These are phyloP conservation scores for Enteromius paludinosus DNA, from an alignment of 2,797 vertebrate species.

Conservation along the genomic window DNA sequence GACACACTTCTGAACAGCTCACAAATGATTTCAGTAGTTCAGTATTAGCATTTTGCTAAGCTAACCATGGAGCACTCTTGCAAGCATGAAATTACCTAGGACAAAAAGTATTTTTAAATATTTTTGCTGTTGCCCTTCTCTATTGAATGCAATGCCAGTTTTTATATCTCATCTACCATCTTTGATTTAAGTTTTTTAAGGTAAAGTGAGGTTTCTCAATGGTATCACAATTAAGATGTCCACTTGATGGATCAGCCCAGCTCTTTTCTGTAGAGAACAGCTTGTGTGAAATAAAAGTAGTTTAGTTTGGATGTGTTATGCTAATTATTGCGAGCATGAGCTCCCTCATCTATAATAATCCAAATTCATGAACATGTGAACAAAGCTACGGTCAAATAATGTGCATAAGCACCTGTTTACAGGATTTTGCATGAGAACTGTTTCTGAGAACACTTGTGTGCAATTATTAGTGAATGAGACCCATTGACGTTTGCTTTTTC, in stretches of 20 bases:
- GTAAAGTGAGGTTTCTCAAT: neutral
- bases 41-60: neutral
- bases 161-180: neutral
- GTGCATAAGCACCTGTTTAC: neutral
- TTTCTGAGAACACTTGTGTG: neutral
- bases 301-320: neutral
- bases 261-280: neutral
- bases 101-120: neutral
- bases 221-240: neutral
- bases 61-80: neutral
- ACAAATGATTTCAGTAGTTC: neutral
- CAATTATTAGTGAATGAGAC: slow-evolving; percentile 18
- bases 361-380: neutral
- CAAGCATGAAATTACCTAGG: neutral
- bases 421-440: neutral
- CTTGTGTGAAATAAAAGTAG: neutral
- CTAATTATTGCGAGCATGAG: neutral
- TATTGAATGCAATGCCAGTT: neutral
- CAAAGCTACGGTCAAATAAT: neutral
- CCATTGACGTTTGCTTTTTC: slow-evolving; percentile 5
- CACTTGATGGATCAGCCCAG: neutral
- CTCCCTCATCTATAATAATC: neutral
- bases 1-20: neutral
- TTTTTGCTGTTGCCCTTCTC: neutral
- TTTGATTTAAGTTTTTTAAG: neutral